Percentiles rank a stretch among this genome's conserved stretches.
Conservation (phyloP, 2,113 vertebrate genomes). For the Ctenomys sociabilis region DNA sequence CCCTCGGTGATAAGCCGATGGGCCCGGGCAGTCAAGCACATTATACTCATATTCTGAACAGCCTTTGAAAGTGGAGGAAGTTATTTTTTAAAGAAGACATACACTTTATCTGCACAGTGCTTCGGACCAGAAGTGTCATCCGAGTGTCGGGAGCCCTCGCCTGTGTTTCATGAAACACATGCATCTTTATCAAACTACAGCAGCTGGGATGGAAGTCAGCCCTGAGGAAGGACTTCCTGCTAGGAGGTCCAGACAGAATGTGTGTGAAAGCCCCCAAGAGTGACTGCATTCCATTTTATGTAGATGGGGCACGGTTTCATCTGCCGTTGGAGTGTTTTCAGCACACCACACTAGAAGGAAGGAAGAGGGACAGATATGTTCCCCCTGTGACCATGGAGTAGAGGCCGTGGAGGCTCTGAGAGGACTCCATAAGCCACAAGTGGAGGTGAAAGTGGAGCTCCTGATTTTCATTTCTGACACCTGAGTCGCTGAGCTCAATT, state of each 20-base stretch:
- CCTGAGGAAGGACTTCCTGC: background rate
- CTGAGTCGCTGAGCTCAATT: background rate
- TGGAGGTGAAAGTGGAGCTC: background rate
- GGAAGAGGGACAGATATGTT: background rate
- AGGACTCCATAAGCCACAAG: rapidly evolving
- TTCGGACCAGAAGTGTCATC: background rate
- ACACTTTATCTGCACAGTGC: constrained; percentile 54
- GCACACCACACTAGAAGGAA: background rate
- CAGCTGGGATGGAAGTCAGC: constrained; percentile 30
- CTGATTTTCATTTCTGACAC: rapidly evolving
- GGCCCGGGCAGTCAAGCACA: constrained; percentile 60
- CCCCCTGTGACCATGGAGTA: background rate
- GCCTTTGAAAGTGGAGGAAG: background rate
- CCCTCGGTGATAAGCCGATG: constrained; percentile 64
- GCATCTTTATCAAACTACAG: background rate
- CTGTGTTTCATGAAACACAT: background rate
- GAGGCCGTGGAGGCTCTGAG: too few relatives aligned
- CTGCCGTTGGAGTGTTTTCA: background rate
- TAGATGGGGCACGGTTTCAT: background rate
- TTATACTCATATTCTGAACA: constrained; percentile 54
- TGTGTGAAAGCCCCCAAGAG: background rate
- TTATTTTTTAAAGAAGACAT: constrained; percentile 62
- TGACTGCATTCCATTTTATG: too few relatives aligned
- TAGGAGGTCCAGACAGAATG: background rate
- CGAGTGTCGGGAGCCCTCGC: background rate